Percentiles rank a stretch among this genome's conserved stretches.
phyloP scores from a whole-genome alignment of 2,797 vertebrate species.

The Myotis myotis region DNA sequence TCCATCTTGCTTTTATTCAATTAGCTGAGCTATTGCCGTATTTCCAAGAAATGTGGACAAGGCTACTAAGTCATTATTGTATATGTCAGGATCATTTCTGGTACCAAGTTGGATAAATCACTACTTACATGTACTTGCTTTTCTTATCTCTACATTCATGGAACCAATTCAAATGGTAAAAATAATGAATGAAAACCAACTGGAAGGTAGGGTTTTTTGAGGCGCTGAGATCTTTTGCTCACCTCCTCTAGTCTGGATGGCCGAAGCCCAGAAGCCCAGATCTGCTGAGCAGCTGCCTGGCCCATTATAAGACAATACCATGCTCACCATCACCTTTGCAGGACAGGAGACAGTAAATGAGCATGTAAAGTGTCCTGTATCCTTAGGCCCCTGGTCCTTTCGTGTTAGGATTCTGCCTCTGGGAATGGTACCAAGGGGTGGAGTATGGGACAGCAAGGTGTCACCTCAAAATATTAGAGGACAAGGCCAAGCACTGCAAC shows the following conservation, averaged over 20 bases:
- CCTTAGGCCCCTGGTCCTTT: neutral
- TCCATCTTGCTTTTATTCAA: neutral
- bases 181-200: neutral
- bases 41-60: neutral
- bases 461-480: neutral
- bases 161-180: neutral
- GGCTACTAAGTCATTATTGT: neutral
- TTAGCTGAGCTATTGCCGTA: neutral
- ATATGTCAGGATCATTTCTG: neutral
- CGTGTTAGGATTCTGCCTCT: neutral
- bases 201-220: neutral
- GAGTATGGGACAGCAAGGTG: neutral
- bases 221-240: neutral
- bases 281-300: neutral
- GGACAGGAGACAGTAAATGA: neutral
- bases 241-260: neutral
- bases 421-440: neutral
- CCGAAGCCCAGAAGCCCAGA: neutral
- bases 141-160: neutral
- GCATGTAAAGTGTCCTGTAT: neutral
- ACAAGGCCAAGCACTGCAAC: neutral
- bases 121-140: neutral
- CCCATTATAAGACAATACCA: accelerated
- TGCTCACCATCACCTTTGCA: neutral
- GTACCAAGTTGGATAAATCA: neutral